Conservation (phyloP, 2,888 invertebrate genomes). For the Scaeva pyrastri region DNA sequence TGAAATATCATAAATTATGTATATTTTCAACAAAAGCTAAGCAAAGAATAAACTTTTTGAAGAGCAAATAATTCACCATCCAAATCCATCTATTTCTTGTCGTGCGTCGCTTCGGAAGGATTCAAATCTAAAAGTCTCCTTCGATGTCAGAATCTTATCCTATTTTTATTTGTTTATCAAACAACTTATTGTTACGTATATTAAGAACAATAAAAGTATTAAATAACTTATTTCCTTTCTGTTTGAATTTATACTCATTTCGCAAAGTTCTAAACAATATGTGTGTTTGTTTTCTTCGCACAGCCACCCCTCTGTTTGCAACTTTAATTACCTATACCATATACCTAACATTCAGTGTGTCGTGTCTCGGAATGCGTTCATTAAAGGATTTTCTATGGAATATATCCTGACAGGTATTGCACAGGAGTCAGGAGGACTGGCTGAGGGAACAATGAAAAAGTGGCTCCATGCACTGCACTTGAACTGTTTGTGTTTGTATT, state of each 20-base stretch:
- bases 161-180: too few relatives aligned
- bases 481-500: too few relatives aligned
- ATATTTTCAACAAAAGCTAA: too few relatives aligned
- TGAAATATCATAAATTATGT: too few relatives aligned
- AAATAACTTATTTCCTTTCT: not conserved
- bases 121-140: not conserved
- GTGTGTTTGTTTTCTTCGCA: too few relatives aligned
- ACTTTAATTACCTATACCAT: not conserved
- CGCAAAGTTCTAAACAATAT: not conserved
- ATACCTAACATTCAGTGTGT: too few relatives aligned
- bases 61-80: too few relatives aligned
- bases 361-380: not conserved
- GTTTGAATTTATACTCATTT: not conserved
- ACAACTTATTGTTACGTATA: too few relatives aligned
- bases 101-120: not conserved
- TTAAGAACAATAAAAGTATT: slow-evolving; percentile 9
- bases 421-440: not conserved
- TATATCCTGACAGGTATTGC: not conserved
- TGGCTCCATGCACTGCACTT: slow-evolving; percentile 33
- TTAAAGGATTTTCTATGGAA: not conserved
- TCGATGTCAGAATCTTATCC: too few relatives aligned
- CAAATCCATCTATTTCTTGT: not conserved
- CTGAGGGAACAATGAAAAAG: slow-evolving; percentile 48
- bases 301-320: not conserved
- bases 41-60: too few relatives aligned